A percentile compares a stretch with the other conserved stretches of the same genome.
phyloP scores from a whole-genome alignment of 2,888 invertebrate genomes.

The Caprella mutica region DNA sequence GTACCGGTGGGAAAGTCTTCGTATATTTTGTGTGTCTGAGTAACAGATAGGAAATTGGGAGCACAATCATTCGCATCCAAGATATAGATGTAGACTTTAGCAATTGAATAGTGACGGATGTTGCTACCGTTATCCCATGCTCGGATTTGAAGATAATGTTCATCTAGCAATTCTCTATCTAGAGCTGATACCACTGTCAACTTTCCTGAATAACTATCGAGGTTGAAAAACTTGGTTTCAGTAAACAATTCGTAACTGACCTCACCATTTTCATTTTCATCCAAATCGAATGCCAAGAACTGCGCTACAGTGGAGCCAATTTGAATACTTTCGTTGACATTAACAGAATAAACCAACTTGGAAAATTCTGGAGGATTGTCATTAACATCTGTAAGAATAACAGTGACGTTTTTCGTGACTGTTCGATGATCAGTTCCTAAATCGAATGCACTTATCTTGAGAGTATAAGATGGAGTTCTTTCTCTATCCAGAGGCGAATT shows the following conservation, averaged over 20 bases:
- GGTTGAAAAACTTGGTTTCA: constrained; percentile 72
- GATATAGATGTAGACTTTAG: constrained; percentile 65
- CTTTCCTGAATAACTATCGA: constrained; percentile 75
- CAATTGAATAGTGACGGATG: constrained; percentile 68
- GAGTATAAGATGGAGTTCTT: constrained; percentile 62
- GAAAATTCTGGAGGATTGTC: constrained; percentile 77
- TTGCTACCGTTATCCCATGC: constrained; percentile 61
- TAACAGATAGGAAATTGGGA: constrained; percentile 60
- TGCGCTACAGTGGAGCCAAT: constrained; percentile 76
- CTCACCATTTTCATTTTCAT: constrained; percentile 64
- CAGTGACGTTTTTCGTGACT: constrained; percentile 64
- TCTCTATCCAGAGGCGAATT: constrained; percentile 82
- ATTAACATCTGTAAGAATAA: constrained; percentile 78
- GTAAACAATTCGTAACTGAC: constrained; percentile 80
- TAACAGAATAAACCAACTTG: constrained; percentile 65
- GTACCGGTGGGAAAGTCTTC: constrained; percentile 84
- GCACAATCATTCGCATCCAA: constrained; percentile 85
- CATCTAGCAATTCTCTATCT: constrained; percentile 71
- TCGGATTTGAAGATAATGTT: constrained; percentile 69
- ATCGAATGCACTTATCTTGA: constrained; percentile 79
- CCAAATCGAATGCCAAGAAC: constrained; percentile 53
- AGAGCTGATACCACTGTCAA: constrained; percentile 72
- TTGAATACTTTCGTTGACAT: constrained; percentile 77
- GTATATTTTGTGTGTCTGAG: constrained; percentile 56
- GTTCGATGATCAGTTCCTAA: constrained; percentile 69